A percentile compares a stretch with the other conserved stretches of the same genome.
These are phyloP conservation scores for Hydrozoanthus tunicans DNA, from an alignment of 64 coral and sea anemone genomes.

Conservation along the genomic window DNA sequence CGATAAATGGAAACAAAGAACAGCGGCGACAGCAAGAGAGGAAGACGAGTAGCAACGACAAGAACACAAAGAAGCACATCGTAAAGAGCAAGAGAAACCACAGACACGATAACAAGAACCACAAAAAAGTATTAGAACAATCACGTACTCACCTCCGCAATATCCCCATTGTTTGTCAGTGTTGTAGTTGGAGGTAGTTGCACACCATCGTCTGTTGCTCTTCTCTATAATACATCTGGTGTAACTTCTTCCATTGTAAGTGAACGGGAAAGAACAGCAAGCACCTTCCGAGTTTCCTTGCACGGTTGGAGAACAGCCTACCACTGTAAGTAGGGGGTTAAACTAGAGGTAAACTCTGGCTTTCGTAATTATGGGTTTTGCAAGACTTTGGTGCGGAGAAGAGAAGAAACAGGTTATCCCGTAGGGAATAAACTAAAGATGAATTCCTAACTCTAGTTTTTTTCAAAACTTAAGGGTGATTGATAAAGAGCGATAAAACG, in stretches of 20 bases:
- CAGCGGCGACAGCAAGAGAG: too few relatives aligned
- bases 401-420: background rate
- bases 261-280: conserved; percentile 39
- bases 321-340: background rate
- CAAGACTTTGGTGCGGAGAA: background rate
- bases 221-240: conserved; percentile 32
- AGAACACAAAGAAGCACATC: too few relatives aligned
- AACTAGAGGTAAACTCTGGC: background rate
- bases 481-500: too few relatives aligned
- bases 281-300: conserved; percentile 42
- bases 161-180: conserved; percentile 46
- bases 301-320: conserved; percentile 15
- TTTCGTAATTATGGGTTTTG: background rate
- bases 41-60: too few relatives aligned
- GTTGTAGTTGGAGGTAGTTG: conserved; percentile 35
- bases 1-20: too few relatives aligned
- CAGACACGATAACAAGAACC: background rate
- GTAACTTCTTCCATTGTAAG: conserved; percentile 13
- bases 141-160: conserved; percentile 9
- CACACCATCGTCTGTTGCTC: conserved; percentile 50
- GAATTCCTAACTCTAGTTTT: too few relatives aligned
- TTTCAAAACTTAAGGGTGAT: too few relatives aligned
- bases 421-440: too few relatives aligned
- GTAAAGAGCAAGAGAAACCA: too few relatives aligned
- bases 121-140: background rate